Conservation (phyloP, 1,140 invertebrate species). For the Drosophila oshimai region DNA sequence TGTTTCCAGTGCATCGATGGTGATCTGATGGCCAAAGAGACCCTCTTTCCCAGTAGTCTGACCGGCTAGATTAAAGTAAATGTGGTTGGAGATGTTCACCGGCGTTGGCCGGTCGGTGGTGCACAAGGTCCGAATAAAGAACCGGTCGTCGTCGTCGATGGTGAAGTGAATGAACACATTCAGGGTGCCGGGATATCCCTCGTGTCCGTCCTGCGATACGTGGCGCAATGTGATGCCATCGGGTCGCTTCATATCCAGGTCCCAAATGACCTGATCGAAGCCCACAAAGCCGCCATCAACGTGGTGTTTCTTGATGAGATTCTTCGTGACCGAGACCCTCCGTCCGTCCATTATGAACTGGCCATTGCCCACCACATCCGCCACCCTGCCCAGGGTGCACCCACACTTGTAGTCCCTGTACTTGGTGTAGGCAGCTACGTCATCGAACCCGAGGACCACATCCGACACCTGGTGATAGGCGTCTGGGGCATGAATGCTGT, state of each 20-base stretch:
- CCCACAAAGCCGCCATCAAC: constrained; percentile 93
- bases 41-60: constrained; percentile 84
- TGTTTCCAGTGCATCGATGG: constrained; percentile 89
- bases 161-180: constrained; percentile 87
- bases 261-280: constrained; percentile 92
- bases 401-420: constrained; percentile 90
- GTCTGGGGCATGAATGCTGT: constrained; percentile 88
- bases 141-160: constrained; percentile 87
- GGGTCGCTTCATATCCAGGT: constrained; percentile 50
- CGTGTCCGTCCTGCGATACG: constrained; percentile 90
- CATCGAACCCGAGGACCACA: constrained; percentile 90
- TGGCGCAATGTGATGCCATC: constrained; percentile 85
- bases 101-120: constrained; percentile 90
- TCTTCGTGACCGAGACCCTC: constrained; percentile 88
- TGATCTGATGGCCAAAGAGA: constrained; percentile 89
- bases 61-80: constrained; percentile 96
- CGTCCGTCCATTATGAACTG: constrained; percentile 87
- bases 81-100: constrained; percentile 95
- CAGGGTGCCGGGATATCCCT: constrained; percentile 93
- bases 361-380: constrained; percentile 90
- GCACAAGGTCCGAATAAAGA: constrained; percentile 89
- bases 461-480: constrained; percentile 87
- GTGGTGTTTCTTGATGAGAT: constrained; percentile 87
- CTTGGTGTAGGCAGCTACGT: constrained; percentile 84
- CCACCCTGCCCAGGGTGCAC: constrained; percentile 92